These are phyloP conservation scores for Oryzias melastigma DNA, from an alignment of 2,113 vertebrate genomes.

Conservation along the genomic window DNA sequence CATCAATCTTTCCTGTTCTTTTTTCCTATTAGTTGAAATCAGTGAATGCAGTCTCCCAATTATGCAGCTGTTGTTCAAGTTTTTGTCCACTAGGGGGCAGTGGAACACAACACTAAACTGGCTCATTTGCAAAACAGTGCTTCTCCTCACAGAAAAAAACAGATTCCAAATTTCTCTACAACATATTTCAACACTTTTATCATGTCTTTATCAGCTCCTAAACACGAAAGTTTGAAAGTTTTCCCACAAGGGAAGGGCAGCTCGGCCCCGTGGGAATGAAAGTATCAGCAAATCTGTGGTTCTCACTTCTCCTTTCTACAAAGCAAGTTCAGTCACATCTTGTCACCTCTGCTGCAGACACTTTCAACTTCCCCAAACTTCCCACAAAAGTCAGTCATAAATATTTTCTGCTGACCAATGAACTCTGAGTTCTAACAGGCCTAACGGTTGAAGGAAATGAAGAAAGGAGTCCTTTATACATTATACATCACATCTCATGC, in stretches of 20 bases:
- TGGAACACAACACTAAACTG: constrained; percentile 15
- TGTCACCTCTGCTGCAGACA: neutral
- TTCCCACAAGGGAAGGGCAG: constrained; percentile 8
- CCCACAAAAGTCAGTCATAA: neutral
- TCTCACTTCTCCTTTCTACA: constrained; percentile 20
- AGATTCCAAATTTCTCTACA: neutral
- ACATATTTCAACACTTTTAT: too few relatives aligned
- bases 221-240: constrained; percentile 6
- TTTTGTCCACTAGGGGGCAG: constrained; percentile 36
- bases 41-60: neutral
- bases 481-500: constrained; percentile 1
- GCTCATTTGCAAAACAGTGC: neutral
- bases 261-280: constrained; percentile 1
- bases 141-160: neutral
- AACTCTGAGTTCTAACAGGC: constrained; percentile 1
- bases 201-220: too few relatives aligned
- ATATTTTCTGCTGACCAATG: neutral
- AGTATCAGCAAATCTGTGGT: constrained; percentile 3
- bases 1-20: neutral
- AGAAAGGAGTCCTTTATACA: neutral
- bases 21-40: neutral
- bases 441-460: neutral
- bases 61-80: neutral
- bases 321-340: constrained; percentile 2
- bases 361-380: neutral